Evolutionary conservation across 2,888 invertebrate species (phyloP), one percentile per base, ranked within the genome.

Genomic region (Sinelater perroti): DNA sequence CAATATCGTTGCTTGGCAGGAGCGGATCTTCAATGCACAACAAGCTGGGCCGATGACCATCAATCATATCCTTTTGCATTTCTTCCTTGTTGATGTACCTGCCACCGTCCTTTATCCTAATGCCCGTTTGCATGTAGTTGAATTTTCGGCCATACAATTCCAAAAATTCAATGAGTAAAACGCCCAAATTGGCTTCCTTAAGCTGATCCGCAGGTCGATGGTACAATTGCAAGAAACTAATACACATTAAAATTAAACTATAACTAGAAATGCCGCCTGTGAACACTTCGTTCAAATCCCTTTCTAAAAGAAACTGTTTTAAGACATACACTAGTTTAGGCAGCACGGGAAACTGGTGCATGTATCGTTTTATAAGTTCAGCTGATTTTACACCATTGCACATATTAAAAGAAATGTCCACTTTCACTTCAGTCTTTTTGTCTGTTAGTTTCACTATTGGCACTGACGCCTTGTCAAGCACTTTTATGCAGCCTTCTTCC

Each of bases 321-420:
- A 99, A 84, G 61, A 99, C 95, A 81, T 98, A 89, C 73, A 98
- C 97, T 75, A 99, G 83, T 73, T 96, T 96, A 49, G 93, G 90
- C 68, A 99, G 84, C 63, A 92, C 90, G 16, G 97, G 97, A 81
- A 89, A 98, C 70, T 87, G 86, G 59, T 87, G 85, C 78, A 95
- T 92, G 76, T 89, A 97, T 70, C 90, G 88, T 79, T 93, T 94
- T 69, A 98, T 97, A 64, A 97, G 87, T 79, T 95, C 93, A 6
- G 97, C 98, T 69, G 97, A 97, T 81, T 93, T 91, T 35, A 98
- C 95, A 57, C 97, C 97, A 80, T 95, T 97, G 78, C 89, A 92
- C 92, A 97, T 97, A 81, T 99, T 99, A 83, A 99, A 99, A 72
- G 97, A 97, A 77, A 99, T 98, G 82, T 99, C 99, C 72, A 95